Conservation (phyloP, 1,140 invertebrate species). For the Belonocnema kinseyi region DNA sequence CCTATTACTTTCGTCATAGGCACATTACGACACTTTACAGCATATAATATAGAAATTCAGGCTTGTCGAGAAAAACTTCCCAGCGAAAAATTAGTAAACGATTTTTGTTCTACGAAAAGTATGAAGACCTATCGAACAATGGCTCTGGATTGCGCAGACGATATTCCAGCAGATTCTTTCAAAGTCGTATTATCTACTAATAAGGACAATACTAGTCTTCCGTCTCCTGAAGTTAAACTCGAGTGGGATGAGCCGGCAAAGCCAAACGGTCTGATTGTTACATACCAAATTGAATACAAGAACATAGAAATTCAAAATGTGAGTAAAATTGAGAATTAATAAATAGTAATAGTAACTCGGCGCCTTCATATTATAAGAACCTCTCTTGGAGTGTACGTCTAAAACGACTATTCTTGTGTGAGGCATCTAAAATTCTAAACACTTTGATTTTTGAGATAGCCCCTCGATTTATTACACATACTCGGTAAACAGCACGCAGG, state of each 20-base stretch:
- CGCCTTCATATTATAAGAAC: too few species aligned
- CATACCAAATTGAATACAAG: conserved; percentile 87
- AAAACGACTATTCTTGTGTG: too few species aligned
- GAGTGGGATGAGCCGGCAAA: conserved; percentile 86
- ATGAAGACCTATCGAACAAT: conserved; percentile 74
- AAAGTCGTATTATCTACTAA: conserved; percentile 63
- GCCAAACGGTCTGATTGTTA: conserved; percentile 91
- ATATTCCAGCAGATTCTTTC: conserved; percentile 75
- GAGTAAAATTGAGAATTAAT: conserved; percentile 54
- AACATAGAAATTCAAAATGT: conserved; percentile 79
- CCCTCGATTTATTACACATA: too few species aligned
- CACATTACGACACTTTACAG: conserved; percentile 83
- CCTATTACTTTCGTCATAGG: conserved; percentile 74
- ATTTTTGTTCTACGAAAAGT: conserved; percentile 71
- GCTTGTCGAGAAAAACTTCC: conserved; percentile 81
- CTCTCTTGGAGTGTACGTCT: too few species aligned
- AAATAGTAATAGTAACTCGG: conserved; percentile 34
- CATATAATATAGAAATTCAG: conserved; percentile 82
- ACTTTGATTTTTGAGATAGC: too few species aligned
- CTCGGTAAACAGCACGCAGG: too few species aligned
- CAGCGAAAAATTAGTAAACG: conserved; percentile 58
- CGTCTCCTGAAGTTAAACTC: conserved; percentile 75
- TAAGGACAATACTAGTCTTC: conserved; percentile 64
- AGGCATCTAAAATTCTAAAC: too few species aligned
- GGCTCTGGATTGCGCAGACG: conserved; percentile 76